Evolutionary conservation across 2,797 vertebrate species (phyloP).

Genomic region (Trachops cirrhosus): DNA sequence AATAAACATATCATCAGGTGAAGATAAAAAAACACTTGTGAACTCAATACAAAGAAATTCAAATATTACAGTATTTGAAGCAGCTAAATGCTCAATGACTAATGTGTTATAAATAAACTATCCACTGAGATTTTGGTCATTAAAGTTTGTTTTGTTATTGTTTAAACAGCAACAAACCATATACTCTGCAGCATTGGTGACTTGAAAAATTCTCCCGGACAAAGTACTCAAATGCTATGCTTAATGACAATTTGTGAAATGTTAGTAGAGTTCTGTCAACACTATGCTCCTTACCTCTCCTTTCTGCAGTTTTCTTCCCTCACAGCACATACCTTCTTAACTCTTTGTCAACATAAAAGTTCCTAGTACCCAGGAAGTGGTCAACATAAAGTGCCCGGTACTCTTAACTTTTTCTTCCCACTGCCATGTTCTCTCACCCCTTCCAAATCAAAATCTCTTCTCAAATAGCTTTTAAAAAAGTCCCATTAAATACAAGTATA

Average conservation of each 20-base stretch:
- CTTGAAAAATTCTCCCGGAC: background rate
- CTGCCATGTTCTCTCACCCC: background rate
- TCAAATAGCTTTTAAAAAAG: background rate
- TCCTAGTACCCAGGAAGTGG: background rate
- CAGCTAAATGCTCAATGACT: background rate
- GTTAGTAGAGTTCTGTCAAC: background rate
- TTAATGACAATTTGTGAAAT: background rate
- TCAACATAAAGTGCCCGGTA: background rate
- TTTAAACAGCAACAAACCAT: background rate
- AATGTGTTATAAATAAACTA: background rate
- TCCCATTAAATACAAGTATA: background rate
- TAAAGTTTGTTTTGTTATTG: background rate
- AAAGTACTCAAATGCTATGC: background rate
- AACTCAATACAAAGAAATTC: background rate
- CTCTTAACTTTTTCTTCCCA: background rate
- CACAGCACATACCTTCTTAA: background rate
- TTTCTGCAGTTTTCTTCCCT: background rate
- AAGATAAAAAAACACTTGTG: background rate
- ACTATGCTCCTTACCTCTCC: background rate
- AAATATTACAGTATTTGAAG: background rate
- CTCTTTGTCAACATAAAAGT: background rate
- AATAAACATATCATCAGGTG: too few species aligned
- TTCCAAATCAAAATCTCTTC: constrained; percentile 31
- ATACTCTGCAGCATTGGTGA: background rate
- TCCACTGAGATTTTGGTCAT: background rate